phyloP scores from a whole-genome alignment of 1,140 invertebrate genomes.

The Drosophila rhopaloa region DNA sequence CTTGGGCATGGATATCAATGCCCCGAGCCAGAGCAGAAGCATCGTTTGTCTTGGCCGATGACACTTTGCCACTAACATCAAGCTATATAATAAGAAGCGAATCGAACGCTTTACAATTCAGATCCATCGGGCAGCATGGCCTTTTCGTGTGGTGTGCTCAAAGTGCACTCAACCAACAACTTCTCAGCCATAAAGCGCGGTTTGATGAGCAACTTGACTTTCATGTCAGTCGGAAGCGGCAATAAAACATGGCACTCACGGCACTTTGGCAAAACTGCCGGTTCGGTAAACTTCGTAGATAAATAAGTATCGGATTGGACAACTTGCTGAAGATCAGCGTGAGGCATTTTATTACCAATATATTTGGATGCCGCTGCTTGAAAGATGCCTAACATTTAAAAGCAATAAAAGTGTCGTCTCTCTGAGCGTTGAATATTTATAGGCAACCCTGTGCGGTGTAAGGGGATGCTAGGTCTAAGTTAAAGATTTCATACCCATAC shows the following conservation, averaged over 20 bases:
- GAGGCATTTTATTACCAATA: slow-evolving; percentile 45
- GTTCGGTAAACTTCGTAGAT: slow-evolving; percentile 1
- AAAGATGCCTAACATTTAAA: slow-evolving; percentile 22
- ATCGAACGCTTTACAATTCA: background rate
- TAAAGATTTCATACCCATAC: background rate
- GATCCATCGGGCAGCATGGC: background rate
- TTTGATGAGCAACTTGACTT: slow-evolving; percentile 49
- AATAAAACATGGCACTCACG: slow-evolving; percentile 29
- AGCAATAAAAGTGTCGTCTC: slow-evolving; percentile 38
- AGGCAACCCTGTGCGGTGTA: background rate
- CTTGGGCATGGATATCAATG: background rate
- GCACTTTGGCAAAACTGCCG: slow-evolving; percentile 1
- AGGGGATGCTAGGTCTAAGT: background rate
- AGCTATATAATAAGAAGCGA: background rate
- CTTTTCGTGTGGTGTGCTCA: slow-evolving; percentile 10
- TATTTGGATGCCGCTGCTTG: slow-evolving; percentile 30
- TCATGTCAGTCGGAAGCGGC: slow-evolving; percentile 33
- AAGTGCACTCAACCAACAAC: slow-evolving; percentile 40
- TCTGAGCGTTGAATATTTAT: slow-evolving; percentile 48
- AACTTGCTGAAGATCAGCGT: slow-evolving; percentile 27
- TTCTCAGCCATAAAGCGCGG: slow-evolving; percentile 33
- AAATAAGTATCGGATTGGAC: slow-evolving; percentile 5
- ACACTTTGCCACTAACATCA: background rate
- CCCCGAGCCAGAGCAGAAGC: background rate
- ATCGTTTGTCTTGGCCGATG: background rate